Conservation (phyloP, 2,797 vertebrate species). For the Potorous gilbertii region DNA sequence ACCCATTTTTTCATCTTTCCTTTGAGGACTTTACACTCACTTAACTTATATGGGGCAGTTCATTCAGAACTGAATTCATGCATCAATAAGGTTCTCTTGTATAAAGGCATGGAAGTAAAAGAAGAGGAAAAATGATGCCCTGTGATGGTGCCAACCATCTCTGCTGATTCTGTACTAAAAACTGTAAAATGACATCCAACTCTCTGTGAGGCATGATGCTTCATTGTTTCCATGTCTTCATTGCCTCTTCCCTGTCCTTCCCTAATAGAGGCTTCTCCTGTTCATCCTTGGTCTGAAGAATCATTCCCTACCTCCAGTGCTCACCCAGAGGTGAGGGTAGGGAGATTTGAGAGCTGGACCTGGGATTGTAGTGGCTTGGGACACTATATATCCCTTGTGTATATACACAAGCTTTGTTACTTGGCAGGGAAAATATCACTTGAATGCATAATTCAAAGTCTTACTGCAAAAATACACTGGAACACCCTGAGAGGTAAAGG, state of each 20-base stretch:
- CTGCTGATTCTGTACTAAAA: neutral
- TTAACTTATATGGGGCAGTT: conserved; percentile 60
- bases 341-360: neutral
- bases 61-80: conserved; percentile 56
- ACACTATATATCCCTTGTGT: neutral
- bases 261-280: neutral
- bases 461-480: neutral
- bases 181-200: neutral
- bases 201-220: conserved; percentile 17
- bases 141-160: neutral
- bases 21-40: conserved; percentile 52
- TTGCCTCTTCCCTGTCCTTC: neutral
- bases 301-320: neutral
- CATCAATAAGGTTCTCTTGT: neutral
- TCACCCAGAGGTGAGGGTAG: neutral
- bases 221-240: neutral
- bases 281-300: conserved; percentile 60
- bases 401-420: neutral
- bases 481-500: neutral
- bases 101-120: neutral
- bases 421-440: neutral
- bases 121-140: neutral
- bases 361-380: neutral
- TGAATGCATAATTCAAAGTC: neutral
- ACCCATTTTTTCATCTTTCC: conserved; percentile 53